These are phyloP conservation scores for Pangasius krempfi DNA, from an alignment of 2,797 vertebrate species.

Conservation along the genomic window DNA sequence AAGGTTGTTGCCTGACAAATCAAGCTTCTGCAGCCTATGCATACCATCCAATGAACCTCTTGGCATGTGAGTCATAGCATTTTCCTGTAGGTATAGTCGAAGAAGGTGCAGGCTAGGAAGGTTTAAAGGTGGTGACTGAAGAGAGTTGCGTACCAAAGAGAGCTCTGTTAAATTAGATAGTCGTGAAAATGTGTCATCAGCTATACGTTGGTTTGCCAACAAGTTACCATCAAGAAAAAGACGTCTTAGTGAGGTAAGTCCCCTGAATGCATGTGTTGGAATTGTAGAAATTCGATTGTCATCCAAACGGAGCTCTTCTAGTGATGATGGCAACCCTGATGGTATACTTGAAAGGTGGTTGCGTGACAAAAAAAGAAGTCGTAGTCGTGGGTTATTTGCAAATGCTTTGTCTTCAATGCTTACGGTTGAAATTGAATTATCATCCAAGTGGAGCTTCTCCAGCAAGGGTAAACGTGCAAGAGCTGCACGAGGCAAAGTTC, in stretches of 20 bases:
- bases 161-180: conserved; percentile 91
- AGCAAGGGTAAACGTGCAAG: conserved; percentile 87
- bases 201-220: conserved; percentile 92
- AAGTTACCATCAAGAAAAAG: conserved; percentile 93
- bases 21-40: conserved; percentile 84
- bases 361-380: conserved; percentile 88
- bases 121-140: conserved; percentile 85
- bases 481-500: conserved; percentile 83
- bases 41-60: conserved; percentile 83
- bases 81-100: conserved; percentile 90
- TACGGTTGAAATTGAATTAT: conserved; percentile 94
- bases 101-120: conserved; percentile 84
- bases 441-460: conserved; percentile 92
- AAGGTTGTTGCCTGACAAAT: conserved; percentile 95
- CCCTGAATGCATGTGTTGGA: conserved; percentile 89
- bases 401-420: conserved; percentile 96
- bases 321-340: conserved; percentile 84
- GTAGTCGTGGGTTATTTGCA: conserved; percentile 83
- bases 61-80: conserved; percentile 90
- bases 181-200: conserved; percentile 88
- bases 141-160: conserved; percentile 89
- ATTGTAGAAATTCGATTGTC: conserved; percentile 96
- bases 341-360: conserved; percentile 96
- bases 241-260: conserved; percentile 84
- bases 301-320: conserved; percentile 91